Base-by-base conservation (phyloP, 2,888 invertebrate genomes). In the Neoaliturus tenellus region DNA sequence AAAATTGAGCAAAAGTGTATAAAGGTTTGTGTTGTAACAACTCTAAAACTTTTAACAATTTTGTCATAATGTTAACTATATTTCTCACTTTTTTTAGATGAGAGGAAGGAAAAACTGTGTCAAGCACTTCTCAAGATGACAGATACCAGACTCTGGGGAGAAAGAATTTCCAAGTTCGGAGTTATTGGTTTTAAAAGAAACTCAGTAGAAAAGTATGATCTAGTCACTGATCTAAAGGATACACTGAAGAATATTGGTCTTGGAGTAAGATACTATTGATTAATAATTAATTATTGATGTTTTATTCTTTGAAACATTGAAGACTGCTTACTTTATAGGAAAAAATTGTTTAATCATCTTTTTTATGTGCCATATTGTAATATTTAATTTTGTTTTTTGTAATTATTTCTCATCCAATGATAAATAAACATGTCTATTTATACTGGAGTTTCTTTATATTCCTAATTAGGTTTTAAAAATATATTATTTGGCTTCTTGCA, bases 191-290 rank as follows among this genome's bases (percentile, higher is more conserved):
- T 92, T 88, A 91, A 89, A 4, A 87, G 83, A 28, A 92, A 92
- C 88, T 90, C 89, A 85, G 88, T 91, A 90, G 91, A 90, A 89
- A 89, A 90, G 88, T 93, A 92, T 88, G 89, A 91, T 90, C 91
- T 91, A 90, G 89, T 91, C 90, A 89, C 91, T 91, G 91, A 92
- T 91, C 92, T 92, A 89, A 89, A 91, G 91, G 90, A 92, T 90
- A 89, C 91, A 90, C 90, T 90, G 90, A 90, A 91, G 88, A 90
- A 90, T 87, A 91, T 91, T 88, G 91, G 91, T 89, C 91, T 92
- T 91, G 92, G 91, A 89, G 88, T 92, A 90, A 90, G 91, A 88
- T 92, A 92, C 91, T 93, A 92, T 91, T 93, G 92, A 92, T 62
- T 25, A 48, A 35, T 31, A 17, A 48, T 17, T 48, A 17, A 17